Base-by-base conservation (phyloP, 2,797 vertebrate species). In the Silurus lanzhouensis region DNA sequence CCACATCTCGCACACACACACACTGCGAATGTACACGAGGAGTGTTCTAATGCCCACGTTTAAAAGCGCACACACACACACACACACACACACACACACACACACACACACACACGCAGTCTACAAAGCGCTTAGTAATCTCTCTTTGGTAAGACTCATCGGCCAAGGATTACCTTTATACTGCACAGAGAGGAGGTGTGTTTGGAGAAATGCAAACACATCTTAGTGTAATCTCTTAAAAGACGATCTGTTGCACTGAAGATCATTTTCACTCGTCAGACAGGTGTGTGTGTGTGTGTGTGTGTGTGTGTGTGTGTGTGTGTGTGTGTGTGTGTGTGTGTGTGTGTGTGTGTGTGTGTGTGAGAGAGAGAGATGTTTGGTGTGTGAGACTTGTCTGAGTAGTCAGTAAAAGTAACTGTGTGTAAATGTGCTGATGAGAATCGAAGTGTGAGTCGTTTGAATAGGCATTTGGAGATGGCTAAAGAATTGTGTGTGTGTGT, bases 61-160 rank as follows among this genome's bases (percentile, higher is more conserved):
- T 92, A 88, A 91, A 91, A 91, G 92, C 92, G 91, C 93, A 27
- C 83, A 92, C 94, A 94, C 92, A 60, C 83, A 92, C 94, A 94
- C 93, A 15, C 64, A 7, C 25, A 31, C 22, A 48, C 94, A 95
- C 93, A 94, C 93, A 17, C 31, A 38, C 57, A 38, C 70, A 92
- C 93, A 93, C 94, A 95, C 94, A 94, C 93, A 91, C 93, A 46
- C 78, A 92, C 94, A 94, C 93, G 92, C 92, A 90, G 92, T 90
- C 93, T 93, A 93, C 93, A 93, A 94, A 94, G 93, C 92, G 90
- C 92, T 86, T 83, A 92, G 93, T 95, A 95, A 95, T 95, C 94
- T 95, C 94, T 91, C 94, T 95, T 94, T 92, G 92, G 93, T 95
- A 95, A 95, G 90, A 95, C 95, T 95, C 94, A 94, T 95, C 94